Percentiles rank a stretch among this genome's conserved stretches.
These are phyloP conservation scores for Dipodomys ordii DNA, from an alignment of 2,113 vertebrate genomes.

Conservation along the genomic window DNA sequence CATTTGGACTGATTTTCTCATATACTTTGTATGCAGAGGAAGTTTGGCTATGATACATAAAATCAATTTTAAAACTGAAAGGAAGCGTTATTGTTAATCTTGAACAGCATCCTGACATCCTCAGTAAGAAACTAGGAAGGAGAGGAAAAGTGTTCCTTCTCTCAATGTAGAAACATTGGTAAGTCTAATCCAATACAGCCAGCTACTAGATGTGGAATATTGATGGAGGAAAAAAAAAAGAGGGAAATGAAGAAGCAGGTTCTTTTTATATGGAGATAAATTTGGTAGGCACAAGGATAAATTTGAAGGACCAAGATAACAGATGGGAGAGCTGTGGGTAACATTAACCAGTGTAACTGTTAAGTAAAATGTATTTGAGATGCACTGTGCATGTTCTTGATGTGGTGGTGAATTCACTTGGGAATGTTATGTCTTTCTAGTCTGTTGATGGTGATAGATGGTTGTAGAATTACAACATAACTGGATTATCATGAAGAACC, in stretches of 20 bases:
- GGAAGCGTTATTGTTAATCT: conserved; percentile 10
- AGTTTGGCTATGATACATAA: background rate
- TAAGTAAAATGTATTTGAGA: background rate
- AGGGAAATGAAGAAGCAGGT: background rate
- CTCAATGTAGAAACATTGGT: background rate
- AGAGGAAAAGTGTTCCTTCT: background rate
- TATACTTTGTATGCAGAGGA: conserved; percentile 11
- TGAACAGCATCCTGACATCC: background rate
- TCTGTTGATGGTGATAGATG: background rate
- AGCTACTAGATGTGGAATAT: background rate
- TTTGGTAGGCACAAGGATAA: background rate
- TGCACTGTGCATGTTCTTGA: background rate
- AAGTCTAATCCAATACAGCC: background rate
- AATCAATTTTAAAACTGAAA: conserved; percentile 53
- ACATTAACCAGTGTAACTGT: background rate
- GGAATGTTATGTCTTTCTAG: background rate
- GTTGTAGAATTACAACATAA: background rate
- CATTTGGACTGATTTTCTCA: background rate
- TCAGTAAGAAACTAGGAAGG: background rate
- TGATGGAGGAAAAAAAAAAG: background rate
- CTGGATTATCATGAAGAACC: background rate
- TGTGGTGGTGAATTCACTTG: background rate
- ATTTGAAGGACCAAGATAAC: background rate
- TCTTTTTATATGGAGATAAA: background rate
- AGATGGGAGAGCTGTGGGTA: background rate